Base-by-base conservation (phyloP, 2,113 vertebrate genomes). In the Phaetusa simplex region DNA sequence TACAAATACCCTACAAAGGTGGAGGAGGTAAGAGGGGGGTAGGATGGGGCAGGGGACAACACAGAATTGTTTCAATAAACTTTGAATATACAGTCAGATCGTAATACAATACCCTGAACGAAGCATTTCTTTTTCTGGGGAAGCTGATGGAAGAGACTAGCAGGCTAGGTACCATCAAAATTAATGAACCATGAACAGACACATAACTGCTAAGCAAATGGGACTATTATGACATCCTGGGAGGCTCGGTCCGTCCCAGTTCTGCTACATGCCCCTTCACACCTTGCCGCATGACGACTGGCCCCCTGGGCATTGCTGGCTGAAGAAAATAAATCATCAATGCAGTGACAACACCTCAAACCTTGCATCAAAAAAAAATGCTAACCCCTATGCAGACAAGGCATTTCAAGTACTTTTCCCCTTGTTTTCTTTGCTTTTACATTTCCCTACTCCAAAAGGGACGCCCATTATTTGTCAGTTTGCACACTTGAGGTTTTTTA, bases 251-350 rank as follows among this genome's bases (percentile, higher is more conserved):
- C 56, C 24, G 0, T 81, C 92, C 83, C 73, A 79, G 21, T 91
- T 95, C 77, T 94, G 52, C 84, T 94, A 59, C 32, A 14, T 91
- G 74, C 45, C 72, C 64, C 93, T 96, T 95, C 6, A 22, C 69
- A 79, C n/a, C 67, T 83, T 64, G 21, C 62, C 12, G 2, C 43
- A 47, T 16, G 26, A 55, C 8, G 14, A 88, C 61, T 64, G 53
- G 43, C 62, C 86, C 59, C 94, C 50, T 81, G 88, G 95, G 88
- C 69, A 90, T 88, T 64, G 18, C 65, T 83, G 59, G 32, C 32
- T 89, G 61, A 94, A 91, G 78, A 93, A 95, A 95, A 82, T 82
- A 59, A 93, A 82, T 82, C 81, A 88, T 45, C 53, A 93, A 5
- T 78, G 66, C 58, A 89, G 26, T 29, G 59, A 64, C 49, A 83